Evolutionary conservation across 1,140 invertebrate species (phyloP).

Genomic region (Cyphomyrmex costatus): DNA sequence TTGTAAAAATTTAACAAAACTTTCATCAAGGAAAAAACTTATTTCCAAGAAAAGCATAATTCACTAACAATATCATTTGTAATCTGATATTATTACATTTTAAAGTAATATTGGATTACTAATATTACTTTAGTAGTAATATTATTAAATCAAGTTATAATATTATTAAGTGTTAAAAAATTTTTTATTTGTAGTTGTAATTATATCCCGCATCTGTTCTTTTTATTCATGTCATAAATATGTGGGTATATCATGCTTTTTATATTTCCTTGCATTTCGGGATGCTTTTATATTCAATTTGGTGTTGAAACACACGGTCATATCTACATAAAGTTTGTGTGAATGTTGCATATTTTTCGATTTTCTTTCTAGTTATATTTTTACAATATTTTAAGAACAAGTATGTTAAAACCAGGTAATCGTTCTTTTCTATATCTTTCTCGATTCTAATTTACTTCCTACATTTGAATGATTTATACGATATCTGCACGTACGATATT

Average conservation of each 20-base stretch:
- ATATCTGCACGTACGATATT: constrained; percentile 8
- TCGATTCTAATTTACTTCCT: not conserved
- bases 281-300: not conserved
- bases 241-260: not conserved
- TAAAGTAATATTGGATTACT: no score
- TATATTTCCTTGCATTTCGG: not conserved
- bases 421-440: no score
- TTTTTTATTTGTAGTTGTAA: not conserved
- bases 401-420: not conserved
- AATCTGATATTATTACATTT: not conserved
- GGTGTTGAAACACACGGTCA: not conserved
- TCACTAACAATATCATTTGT: not conserved
- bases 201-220: not conserved
- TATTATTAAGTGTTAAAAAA: not conserved
- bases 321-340: not conserved
- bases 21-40: not conserved
- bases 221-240: constrained; percentile 11
- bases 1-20: constrained; percentile 20
- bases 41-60: not conserved
- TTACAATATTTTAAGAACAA: not conserved
- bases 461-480: not conserved
- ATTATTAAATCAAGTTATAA: no score
- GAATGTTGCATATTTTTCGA: constrained; percentile 15
- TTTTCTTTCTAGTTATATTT: not conserved
- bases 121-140: no score